Base-by-base conservation (phyloP, 2,113 vertebrate species). In the Xiphophorus hellerii region DNA sequence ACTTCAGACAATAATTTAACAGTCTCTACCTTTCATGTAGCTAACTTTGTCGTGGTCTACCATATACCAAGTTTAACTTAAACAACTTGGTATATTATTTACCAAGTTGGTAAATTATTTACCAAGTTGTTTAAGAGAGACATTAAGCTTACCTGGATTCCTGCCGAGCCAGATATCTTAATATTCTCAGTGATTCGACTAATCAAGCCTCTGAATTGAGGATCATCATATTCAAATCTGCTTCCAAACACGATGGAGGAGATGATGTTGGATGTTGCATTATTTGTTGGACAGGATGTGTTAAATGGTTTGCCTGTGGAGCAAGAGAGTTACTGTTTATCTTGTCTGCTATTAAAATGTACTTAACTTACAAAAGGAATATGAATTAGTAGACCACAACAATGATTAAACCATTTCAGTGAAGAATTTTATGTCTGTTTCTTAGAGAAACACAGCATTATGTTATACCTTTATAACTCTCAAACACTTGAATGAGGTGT, bases 221-320 rank as follows among this genome's bases (percentile, higher is more conserved):
- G 84, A 54, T 95, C 92, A n/a, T 42, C 51, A 65, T 95, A 90
- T 39, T 94, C 90, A 84, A 95, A 95, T 66, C 94, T 88, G 72
- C 83, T 89, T 63, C 94, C 94, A 9, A 92, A 95, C 48, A 94
- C 89, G 12, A 95, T 89, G 0, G 90, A 82, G 1, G 85, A 93
- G 74, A 95, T 93, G 22, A 95, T 89, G 71, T 95, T 95, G 75
- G 92, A 91, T 7, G 93, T 88, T 2, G 94, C 89, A 29, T 88
- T 80, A 73, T 88, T 92, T 51, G 90, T 2, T 1, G 83, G 73
- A 5, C 25, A 1, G 1, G 64, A 25, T 15, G 92, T 92, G 27
- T 93, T 73, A 39, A 95, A 94, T 6, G 94, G 70, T 71, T 89
- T 85, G 22, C 88, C 94, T 95, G 83, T 58, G 2, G 74, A 62